Percentiles rank a stretch among this genome's conserved stretches.
phyloP scores from a whole-genome alignment of 2,888 invertebrate species.

The Salticus scenicus region DNA sequence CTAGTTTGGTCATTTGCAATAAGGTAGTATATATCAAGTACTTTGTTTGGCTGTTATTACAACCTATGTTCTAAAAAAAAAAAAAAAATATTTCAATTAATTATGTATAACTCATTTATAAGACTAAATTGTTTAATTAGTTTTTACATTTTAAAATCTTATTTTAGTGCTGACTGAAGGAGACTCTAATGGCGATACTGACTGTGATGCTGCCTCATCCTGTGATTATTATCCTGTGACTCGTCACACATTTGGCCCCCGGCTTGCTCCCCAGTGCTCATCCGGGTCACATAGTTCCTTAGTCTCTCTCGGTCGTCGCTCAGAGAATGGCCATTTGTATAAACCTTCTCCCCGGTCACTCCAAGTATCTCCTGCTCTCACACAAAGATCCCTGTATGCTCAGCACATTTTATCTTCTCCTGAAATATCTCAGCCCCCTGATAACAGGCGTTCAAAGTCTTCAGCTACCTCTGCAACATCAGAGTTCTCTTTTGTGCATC shows the following conservation, averaged over 20 bases:
- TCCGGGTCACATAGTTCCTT: conserved; percentile 69
- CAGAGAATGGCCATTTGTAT: conserved; percentile 58
- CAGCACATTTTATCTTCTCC: conserved; percentile 71
- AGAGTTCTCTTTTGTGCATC: conserved; percentile 72
- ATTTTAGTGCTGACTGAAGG: conserved; percentile 64
- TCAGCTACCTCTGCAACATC: conserved; percentile 70
- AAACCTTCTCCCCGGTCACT: conserved; percentile 70
- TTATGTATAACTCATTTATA: too few relatives aligned
- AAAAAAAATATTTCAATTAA: too few relatives aligned
- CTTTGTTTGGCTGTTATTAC: too few relatives aligned
- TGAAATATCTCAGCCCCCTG: conserved; percentile 55
- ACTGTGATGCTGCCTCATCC: conserved; percentile 56
- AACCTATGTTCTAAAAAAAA: too few relatives aligned
- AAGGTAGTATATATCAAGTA: too few relatives aligned
- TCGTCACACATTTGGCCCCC: conserved; percentile 68
- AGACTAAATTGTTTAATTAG: too few relatives aligned
- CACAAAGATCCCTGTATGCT: conserved; percentile 72
- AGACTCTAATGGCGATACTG: conserved; percentile 62
- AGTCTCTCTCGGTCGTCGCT: conserved; percentile 63
- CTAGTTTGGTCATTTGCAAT: too few relatives aligned
- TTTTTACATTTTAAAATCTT: not conserved
- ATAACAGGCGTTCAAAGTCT: conserved; percentile 35
- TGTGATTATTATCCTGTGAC: conserved; percentile 64
- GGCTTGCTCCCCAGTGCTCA: conserved; percentile 71
- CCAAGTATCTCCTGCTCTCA: conserved; percentile 70